Percentiles rank a stretch among this genome's conserved stretches.
Conservation (phyloP, 2,113 vertebrate species). For the Dipodomys stephensi region DNA sequence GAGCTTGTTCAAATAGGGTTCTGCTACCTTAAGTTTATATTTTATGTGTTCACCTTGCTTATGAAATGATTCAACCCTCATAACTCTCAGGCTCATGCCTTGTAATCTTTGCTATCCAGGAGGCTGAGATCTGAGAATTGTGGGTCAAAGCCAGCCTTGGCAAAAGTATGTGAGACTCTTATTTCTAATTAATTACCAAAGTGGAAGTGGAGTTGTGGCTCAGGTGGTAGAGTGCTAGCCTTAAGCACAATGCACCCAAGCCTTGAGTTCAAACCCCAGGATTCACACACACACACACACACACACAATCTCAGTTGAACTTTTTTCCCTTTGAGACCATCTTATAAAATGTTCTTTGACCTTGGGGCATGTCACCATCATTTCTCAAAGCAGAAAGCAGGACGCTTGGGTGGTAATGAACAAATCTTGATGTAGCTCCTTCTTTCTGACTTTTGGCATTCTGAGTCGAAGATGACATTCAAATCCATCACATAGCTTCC, state of each 20-base stretch:
- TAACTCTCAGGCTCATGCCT: background rate
- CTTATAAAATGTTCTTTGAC: background rate
- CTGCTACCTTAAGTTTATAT: conserved; percentile 1
- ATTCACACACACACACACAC: too few species aligned
- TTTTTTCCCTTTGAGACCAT: background rate
- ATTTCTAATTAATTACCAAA: too few species aligned
- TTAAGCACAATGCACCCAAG: too few species aligned
- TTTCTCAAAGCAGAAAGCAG: background rate
- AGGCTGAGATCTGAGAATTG: too few species aligned
- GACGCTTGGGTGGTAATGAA: background rate
- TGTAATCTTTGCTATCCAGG: too few species aligned
- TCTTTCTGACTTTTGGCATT: background rate
- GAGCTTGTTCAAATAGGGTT: background rate
- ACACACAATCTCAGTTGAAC: background rate
- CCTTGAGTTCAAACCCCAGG: too few species aligned
- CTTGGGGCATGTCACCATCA: background rate
- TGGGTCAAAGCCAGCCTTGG: too few species aligned
- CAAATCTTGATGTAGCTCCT: background rate
- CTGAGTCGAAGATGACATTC: background rate
- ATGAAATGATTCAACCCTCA: background rate
- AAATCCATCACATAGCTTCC: background rate
- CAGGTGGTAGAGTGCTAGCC: too few species aligned
- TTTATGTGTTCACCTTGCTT: background rate
- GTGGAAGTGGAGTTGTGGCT: too few species aligned
- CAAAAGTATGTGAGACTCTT: too few species aligned